These are phyloP conservation scores for Anas bernieri DNA, from an alignment of 2,797 vertebrate genomes.

Conservation along the genomic window DNA sequence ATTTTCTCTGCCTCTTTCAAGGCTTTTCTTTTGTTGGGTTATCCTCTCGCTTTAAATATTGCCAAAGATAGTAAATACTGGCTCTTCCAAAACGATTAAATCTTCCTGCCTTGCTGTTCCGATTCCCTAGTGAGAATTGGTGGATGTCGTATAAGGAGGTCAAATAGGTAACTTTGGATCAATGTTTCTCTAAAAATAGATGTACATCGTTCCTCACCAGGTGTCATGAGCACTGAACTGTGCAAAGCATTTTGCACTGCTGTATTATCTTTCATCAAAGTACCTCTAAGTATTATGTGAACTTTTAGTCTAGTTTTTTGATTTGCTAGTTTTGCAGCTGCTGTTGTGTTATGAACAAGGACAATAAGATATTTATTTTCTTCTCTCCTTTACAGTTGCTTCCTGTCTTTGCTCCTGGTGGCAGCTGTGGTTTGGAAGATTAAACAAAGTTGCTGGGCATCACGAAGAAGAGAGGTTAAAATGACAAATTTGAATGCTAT, in stretches of 20 bases:
- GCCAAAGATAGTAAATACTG: background rate
- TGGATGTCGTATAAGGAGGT: background rate
- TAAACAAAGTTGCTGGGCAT: slow-evolving; percentile 99
- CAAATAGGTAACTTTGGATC: background rate
- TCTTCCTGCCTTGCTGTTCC: background rate
- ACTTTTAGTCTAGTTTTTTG: background rate
- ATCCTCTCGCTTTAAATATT: background rate
- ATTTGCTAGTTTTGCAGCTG: background rate
- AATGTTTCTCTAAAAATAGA: background rate
- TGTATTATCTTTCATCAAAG: background rate
- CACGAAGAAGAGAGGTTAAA: slow-evolving; percentile 92
- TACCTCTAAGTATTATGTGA: background rate
- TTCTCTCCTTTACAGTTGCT: slow-evolving; percentile 85
- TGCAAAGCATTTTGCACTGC: background rate
- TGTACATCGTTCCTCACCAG: background rate
- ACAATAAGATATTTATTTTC: background rate
- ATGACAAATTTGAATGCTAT: background rate
- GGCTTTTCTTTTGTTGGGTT: background rate
- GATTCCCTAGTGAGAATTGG: background rate
- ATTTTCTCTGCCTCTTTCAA: background rate
- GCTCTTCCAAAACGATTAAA: background rate
- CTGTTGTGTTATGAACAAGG: background rate
- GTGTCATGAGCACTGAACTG: background rate
- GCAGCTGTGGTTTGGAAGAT: slow-evolving; percentile 99
- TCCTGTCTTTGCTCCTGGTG: slow-evolving; percentile 96